A percentile compares a stretch with the other conserved stretches of the same genome.
These are phyloP conservation scores for Chunga burmeisteri DNA, from an alignment of 2,113 vertebrate species.

Conservation along the genomic window DNA sequence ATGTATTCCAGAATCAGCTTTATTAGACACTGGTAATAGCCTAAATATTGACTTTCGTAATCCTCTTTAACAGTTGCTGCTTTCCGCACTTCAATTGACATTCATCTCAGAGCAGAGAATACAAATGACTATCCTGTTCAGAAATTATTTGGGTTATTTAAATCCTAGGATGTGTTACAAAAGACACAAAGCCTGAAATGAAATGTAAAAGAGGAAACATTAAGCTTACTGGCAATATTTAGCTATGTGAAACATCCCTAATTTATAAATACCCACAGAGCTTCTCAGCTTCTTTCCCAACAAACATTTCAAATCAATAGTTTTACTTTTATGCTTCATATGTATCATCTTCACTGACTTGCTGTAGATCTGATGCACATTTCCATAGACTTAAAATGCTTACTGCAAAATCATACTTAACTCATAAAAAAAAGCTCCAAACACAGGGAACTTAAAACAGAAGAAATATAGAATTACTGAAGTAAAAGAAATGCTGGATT, in stretches of 20 bases:
- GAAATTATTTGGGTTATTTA: not conserved
- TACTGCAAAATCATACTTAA: not conserved
- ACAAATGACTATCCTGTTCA: not conserved
- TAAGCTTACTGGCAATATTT: not conserved
- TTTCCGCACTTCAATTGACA: not conserved
- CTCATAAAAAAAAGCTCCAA: not conserved
- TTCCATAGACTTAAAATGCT: not conserved
- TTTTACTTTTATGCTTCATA: not conserved
- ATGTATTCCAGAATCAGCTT: not conserved
- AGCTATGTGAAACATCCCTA: not conserved
- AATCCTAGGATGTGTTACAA: not conserved
- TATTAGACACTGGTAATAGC: not conserved
- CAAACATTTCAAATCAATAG: not conserved
- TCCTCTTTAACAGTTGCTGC: slow-evolving; percentile 1
- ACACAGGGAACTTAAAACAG: not conserved
- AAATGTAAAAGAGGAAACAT: not conserved
- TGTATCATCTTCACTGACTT: not conserved
- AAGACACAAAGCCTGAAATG: not conserved
- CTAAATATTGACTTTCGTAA: slow-evolving; percentile 10
- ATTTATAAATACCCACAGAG: not conserved
- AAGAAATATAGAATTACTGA: not conserved
- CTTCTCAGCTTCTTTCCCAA: not conserved
- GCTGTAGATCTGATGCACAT: not conserved
- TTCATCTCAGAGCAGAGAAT: not conserved
- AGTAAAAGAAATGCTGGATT: not conserved